Evolutionary conservation across 64 coral and sea anemone species (phyloP), one percentile per base, ranked within the genome.

Genomic region (Hydrozoanthus tunicans): DNA sequence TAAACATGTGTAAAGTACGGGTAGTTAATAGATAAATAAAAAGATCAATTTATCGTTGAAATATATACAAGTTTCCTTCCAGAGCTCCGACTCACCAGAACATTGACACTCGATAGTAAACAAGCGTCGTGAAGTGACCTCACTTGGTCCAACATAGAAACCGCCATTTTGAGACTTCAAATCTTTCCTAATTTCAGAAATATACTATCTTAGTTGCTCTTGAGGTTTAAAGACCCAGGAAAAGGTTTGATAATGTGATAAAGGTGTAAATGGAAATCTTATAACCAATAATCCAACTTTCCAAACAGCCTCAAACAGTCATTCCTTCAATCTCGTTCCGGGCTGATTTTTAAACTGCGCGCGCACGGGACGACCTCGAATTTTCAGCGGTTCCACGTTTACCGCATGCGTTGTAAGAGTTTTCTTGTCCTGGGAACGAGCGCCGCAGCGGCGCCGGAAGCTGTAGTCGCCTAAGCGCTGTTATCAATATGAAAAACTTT

Each of bases 121-220:
- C 96, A 93, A 82, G 70, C 91, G 73, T 98, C 93, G 13, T 98
- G 94, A 56, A 98, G 84, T 78, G 89, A 79, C 78, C 93, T 93
- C 64, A 98, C 91, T 78, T 98, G 91, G 25, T 98, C 96, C 9
- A 98, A 6, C 56, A 91, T 62, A 15, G n/a, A n/a, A 70, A 51
- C 69, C 51, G 84, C 56, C 84, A 88, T 88, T 61, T n/a, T 79
- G 9, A 13, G 51, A 53, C 11, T 32, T 2, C 7, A 61, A 59
- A 6, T 56, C n/a, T 56, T 8, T 65, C 71, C 9, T 85, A 4
- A 70, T 56, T 85, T 20, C 15, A 25, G 52, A 7, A n/a, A 68
- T 26, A 72, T 86, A 65, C 13, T 15, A 73, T 88, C 6, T 88
- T 14, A 23, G 20, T 88, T 88, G 24, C 17, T 75, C 5, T 6